Percentiles rank a stretch among this genome's conserved stretches.
Conservation (phyloP, 2,888 invertebrate species). For the Malthinus seriepunctatus region DNA sequence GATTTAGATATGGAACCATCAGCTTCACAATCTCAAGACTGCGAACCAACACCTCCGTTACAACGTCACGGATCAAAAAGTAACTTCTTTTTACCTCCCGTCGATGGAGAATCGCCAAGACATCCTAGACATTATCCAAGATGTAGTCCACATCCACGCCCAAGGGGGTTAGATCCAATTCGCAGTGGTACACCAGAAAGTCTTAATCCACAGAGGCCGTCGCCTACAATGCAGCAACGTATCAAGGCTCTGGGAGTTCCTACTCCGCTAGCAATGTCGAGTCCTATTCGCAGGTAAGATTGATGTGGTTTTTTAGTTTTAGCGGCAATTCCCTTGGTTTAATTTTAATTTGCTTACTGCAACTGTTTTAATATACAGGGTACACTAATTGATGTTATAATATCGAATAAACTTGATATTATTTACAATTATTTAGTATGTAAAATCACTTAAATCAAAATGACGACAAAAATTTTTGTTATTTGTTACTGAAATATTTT, state of each 20-base stretch:
- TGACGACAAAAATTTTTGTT: no score
- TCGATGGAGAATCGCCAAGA: conserved; percentile 58
- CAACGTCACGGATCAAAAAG: conserved; percentile 85
- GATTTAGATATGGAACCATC: conserved; percentile 66
- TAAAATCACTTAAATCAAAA: no score
- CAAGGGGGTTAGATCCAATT: conserved; percentile 65
- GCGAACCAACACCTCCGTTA: conserved; percentile 86
- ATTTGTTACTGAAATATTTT: conserved; percentile 22
- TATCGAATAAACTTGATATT: no score
- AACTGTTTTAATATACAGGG: not conserved
- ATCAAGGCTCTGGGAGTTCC: conserved; percentile 89
- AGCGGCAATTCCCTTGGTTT: not conserved
- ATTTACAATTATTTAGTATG: no score
- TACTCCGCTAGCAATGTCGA: conserved; percentile 84
- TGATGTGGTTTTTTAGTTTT: conserved; percentile 1
- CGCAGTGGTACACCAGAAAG: conserved; percentile 50
- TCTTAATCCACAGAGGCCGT: conserved; percentile 60
- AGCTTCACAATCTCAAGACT: conserved; percentile 89
- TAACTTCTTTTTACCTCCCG: conserved; percentile 83
- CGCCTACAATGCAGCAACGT: conserved; percentile 88
- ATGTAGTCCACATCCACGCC: conserved; percentile 81
- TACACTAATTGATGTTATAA: no score
- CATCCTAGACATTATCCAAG: conserved; percentile 65
- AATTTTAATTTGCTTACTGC: not conserved
- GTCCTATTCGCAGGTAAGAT: conserved; percentile 82